Conservation (phyloP, 1,140 invertebrate genomes). For the Brachystomella parvula region DNA sequence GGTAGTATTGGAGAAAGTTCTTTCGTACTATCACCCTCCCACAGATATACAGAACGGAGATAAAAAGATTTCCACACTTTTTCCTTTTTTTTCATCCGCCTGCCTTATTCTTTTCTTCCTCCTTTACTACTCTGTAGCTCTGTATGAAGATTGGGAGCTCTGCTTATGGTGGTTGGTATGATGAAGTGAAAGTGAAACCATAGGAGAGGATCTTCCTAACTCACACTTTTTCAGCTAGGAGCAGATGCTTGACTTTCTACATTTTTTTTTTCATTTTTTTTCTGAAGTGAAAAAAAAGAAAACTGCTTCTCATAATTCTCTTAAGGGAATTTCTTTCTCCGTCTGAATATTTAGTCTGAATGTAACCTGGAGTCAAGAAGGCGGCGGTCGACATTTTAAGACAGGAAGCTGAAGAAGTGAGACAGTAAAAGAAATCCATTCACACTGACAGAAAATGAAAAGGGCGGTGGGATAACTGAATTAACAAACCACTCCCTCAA, state of each 20-base stretch:
- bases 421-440: conserved; percentile 3
- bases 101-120: neutral
- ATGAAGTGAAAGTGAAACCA: conserved; percentile 7
- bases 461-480: neutral
- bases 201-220: neutral
- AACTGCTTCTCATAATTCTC: conserved; percentile 1
- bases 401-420: neutral
- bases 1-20: neutral
- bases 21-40: neutral
- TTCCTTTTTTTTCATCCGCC: neutral
- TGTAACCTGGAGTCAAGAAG: neutral
- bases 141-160: neutral
- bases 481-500: conserved; percentile 2
- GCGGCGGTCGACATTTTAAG: neutral
- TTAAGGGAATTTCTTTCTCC: neutral
- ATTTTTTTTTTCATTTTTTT: neutral
- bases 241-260: neutral
- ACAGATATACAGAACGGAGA: neutral
- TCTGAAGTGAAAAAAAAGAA: too few relatives aligned
- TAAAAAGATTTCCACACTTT: conserved; percentile 7
- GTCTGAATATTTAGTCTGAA: conserved; percentile 8
- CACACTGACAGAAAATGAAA: neutral
- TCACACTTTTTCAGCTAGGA: neutral
- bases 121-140: neutral
- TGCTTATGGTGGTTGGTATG: neutral